Evolutionary conservation across 2,113 vertebrate species (phyloP), one percentile per base, ranked within the genome.

Genomic region (Pseudopodoces humilis): DNA sequence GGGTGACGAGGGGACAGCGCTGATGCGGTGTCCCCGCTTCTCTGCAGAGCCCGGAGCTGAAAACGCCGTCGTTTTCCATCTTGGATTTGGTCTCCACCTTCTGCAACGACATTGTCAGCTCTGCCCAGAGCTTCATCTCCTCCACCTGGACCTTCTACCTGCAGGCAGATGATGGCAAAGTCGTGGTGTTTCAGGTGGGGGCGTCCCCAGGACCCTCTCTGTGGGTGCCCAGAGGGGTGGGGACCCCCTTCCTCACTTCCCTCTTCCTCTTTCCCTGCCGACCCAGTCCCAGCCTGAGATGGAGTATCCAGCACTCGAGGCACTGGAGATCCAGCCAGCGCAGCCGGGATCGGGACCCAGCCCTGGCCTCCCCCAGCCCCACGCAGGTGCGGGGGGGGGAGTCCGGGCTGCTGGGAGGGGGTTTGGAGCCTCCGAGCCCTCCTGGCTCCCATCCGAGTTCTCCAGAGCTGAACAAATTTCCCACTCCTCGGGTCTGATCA

Each of bases 101-200:
- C 98, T 99, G 99, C 97, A 99, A 97, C 5, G 99, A 99, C 94
- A 98, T 99, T 1, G 98, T 99, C 97, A 99, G 98, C 98, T 99
- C 99, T 0, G 99, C 99, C 59, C 99, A 99, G 97, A 99, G 99
- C 95, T 99, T 99, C 90, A 99, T 99, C 95, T 99, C 99, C 94
- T 99, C 99, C 94, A 99, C 99, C 49, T 99, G 99, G 99, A 99
- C 99, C 63, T 99, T 99, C 97, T 99, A 99, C 97, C 97, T 99
- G 95, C 99, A 99, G 98, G 99, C 98, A 0, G 99, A 99, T 2
- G 99, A 99, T 11, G 99, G 99, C 93, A 99, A 99, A 94, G 98
- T 99, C 28, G 98, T 99, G 74, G 98, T 99, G 63, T 99, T 99
- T 76, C 99, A 99, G 99, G 99, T 99, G 95, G 94, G 97, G 72